phyloP scores from a whole-genome alignment of 1,140 invertebrate species.

The Drosophila nigromelanica region DNA sequence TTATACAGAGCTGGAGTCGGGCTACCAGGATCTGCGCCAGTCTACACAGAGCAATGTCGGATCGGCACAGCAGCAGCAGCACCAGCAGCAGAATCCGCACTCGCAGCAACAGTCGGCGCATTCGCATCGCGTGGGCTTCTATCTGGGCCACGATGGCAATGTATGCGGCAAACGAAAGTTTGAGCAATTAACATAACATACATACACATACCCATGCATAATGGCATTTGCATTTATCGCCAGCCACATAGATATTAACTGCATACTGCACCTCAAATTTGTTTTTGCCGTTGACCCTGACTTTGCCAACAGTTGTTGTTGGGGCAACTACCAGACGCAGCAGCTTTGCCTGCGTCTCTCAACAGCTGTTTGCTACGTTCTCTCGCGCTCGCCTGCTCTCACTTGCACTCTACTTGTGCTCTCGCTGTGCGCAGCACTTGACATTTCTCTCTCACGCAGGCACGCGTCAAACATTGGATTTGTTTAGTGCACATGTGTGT shows the following conservation, averaged over 20 bases:
- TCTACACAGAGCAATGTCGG: constrained; percentile 74
- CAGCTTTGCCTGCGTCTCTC: constrained; percentile 17
- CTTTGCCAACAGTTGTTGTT: constrained; percentile 16
- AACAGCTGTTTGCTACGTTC: constrained; percentile 58
- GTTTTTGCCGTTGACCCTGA: constrained; percentile 38
- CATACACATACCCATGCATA: neutral
- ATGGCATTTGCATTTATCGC: neutral
- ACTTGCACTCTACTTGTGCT: constrained; percentile 4
- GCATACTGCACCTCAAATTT: constrained; percentile 6
- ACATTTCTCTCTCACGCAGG: constrained; percentile 15
- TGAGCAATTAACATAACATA: neutral
- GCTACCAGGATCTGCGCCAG: constrained; percentile 92
- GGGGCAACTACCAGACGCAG: constrained; percentile 18
- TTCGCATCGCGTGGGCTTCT: constrained; percentile 87
- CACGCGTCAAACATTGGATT: neutral
- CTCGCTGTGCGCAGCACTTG: constrained; percentile 5
- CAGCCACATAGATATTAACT: neutral
- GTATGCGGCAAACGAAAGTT: constrained; percentile 69
- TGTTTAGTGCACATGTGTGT: too few species aligned
- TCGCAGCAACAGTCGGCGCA: constrained; percentile 87
- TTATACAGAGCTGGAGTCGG: constrained; percentile 94
- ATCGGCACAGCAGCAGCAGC: constrained; percentile 44
- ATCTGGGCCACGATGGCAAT: constrained; percentile 87
- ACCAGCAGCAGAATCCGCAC: constrained; percentile 79
- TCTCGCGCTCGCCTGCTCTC: constrained; percentile 17